phyloP scores from a whole-genome alignment of 2,113 vertebrate genomes.

The Corythornis cristatus region DNA sequence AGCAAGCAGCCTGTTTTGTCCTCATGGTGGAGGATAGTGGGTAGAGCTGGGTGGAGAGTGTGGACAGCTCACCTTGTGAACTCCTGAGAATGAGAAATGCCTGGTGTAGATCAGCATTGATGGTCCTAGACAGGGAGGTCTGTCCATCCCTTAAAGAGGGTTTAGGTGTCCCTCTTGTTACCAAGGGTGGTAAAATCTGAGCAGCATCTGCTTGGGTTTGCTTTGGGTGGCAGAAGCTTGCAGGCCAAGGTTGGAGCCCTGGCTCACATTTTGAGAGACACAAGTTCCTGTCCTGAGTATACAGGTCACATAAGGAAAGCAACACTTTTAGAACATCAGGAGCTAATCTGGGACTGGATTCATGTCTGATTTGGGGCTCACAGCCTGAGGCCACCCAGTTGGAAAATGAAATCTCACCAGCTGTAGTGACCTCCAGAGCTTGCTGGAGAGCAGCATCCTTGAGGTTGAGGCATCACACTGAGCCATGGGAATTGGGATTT shows the following conservation, averaged over 20 bases:
- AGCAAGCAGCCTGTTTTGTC: rapidly evolving
- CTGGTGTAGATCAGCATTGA: background rate
- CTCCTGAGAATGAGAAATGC: background rate
- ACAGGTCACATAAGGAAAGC: background rate
- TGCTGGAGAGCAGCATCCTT: background rate
- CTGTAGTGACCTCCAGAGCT: background rate
- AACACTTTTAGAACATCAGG: background rate
- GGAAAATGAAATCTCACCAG: background rate
- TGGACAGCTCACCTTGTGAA: rapidly evolving
- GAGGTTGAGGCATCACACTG: rapidly evolving
- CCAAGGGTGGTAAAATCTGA: background rate
- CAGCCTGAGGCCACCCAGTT: background rate
- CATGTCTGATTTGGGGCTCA: background rate
- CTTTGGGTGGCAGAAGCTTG: background rate
- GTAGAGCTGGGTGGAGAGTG: background rate
- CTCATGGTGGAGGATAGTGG: rapidly evolving
- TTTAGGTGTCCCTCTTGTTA: background rate
- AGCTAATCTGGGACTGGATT: background rate
- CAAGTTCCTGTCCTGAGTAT: background rate
- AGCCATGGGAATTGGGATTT: background rate
- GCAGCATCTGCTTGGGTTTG: background rate
- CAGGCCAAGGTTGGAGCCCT: background rate
- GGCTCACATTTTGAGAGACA: background rate
- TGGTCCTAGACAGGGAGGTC: background rate
- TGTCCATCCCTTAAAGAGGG: background rate